These are phyloP conservation scores for Magallana nippona DNA, from an alignment of 2,888 invertebrate genomes.

Conservation along the genomic window DNA sequence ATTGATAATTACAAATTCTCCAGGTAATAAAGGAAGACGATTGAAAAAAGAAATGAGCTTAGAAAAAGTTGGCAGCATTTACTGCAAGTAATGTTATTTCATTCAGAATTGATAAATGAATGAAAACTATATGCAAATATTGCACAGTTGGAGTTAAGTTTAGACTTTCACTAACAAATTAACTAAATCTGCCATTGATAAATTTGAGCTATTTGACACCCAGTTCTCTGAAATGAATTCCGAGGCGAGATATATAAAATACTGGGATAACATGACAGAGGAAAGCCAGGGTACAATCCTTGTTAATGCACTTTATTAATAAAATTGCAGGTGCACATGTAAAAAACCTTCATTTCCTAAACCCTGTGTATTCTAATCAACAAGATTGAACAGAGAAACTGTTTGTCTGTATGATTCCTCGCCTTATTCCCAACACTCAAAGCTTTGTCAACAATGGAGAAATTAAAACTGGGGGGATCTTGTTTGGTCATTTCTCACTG, in stretches of 20 bases:
- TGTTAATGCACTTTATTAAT: constrained; percentile 24
- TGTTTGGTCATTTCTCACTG: constrained; percentile 12
- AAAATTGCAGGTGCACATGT: constrained; percentile 30
- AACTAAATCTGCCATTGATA: constrained; percentile 25
- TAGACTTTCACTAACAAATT: constrained; percentile 26
- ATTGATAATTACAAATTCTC: no score
- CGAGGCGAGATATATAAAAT: neutral
- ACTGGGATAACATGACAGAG: neutral
- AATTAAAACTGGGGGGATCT: constrained; percentile 6
- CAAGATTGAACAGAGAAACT: neutral
- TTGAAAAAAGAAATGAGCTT: neutral
- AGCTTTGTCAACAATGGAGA: neutral
- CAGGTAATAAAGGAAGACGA: no score
- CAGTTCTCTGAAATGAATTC: neutral
- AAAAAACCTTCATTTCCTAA: neutral
- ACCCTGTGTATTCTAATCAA: neutral
- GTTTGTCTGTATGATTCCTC: neutral
- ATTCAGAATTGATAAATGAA: constrained; percentile 14
- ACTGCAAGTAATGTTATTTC: neutral
- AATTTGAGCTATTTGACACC: constrained; percentile 16
- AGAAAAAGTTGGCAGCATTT: neutral
- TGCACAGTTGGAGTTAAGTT: constrained; percentile 24
- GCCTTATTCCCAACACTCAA: neutral
- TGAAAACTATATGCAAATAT: constrained; percentile 14
- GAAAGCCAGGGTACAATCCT: constrained; percentile 1